Percentiles rank a stretch among this genome's conserved stretches.
These are phyloP conservation scores for Macroramphosus scolopax DNA, from an alignment of 2,797 vertebrate species.

Conservation along the genomic window DNA sequence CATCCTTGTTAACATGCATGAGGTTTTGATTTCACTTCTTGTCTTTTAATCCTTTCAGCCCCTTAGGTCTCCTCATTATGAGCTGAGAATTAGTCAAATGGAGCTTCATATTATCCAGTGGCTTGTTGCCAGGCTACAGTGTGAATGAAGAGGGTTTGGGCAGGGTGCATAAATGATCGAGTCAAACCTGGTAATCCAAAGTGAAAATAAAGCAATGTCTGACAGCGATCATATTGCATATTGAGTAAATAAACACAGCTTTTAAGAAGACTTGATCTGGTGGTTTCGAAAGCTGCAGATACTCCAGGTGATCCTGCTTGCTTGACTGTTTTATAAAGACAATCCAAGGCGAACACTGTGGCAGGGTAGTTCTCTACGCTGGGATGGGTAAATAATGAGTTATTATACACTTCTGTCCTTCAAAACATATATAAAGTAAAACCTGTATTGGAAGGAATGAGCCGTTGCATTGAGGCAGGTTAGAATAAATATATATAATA, in stretches of 20 bases:
- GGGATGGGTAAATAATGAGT: too few species aligned
- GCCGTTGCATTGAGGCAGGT: too few species aligned
- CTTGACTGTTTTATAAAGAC: too few species aligned
- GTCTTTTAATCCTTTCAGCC: background rate
- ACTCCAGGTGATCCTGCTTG: slow-evolving; percentile 1
- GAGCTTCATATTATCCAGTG: slow-evolving; percentile 32
- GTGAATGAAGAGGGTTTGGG: slow-evolving; percentile 15
- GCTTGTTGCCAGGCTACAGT: slow-evolving; percentile 66
- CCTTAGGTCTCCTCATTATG: slow-evolving; percentile 5
- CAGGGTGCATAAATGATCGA: slow-evolving; percentile 26
- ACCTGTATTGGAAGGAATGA: too few species aligned
- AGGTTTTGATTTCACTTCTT: slow-evolving; percentile 1
- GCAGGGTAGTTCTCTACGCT: too few species aligned
- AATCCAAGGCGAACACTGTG: too few species aligned
- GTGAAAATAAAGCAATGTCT: slow-evolving; percentile 16
- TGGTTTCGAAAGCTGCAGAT: slow-evolving; percentile 9
- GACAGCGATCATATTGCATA: slow-evolving; percentile 11
- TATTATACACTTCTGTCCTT: too few species aligned
- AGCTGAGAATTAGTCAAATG: slow-evolving; percentile 8
- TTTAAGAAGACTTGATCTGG: too few species aligned
- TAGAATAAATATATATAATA: too few species aligned
- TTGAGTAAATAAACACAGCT: background rate
- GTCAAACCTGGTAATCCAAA: slow-evolving; percentile 17
- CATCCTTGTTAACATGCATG: background rate
- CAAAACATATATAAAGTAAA: too few species aligned